Evolutionary conservation across 1,140 invertebrate species (phyloP).

Genomic region (Polypedilum pembai): DNA sequence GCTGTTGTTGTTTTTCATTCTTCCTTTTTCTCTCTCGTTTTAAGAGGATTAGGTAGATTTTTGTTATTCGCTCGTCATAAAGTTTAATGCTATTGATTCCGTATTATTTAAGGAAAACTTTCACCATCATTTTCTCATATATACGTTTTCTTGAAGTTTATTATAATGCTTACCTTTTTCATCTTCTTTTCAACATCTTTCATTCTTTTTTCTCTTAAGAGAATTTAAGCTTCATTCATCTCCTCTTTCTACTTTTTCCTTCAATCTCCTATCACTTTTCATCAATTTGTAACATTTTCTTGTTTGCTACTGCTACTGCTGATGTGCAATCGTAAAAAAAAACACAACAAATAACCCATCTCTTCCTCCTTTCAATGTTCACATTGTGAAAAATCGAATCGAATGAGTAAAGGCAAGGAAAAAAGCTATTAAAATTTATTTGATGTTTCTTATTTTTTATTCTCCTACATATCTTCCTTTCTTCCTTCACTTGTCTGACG

Average conservation of each 20-base stretch:
- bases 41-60: neutral
- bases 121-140: neutral
- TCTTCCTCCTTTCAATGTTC: no score
- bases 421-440: constrained; percentile 27
- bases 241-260: no score
- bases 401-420: neutral
- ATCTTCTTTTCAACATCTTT: neutral
- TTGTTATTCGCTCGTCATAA: neutral
- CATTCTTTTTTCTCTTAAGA: no score
- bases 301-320: neutral
- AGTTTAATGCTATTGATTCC: neutral
- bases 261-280: constrained; percentile 5
- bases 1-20: constrained; percentile 3
- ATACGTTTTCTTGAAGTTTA: neutral
- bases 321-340: constrained; percentile 9
- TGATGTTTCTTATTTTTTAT: constrained; percentile 15
- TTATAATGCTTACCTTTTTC: neutral
- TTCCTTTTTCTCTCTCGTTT: neutral
- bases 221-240: no score
- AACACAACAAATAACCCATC: neutral
- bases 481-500: no score
- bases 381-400: neutral
- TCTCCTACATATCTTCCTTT: neutral
- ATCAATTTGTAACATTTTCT: constrained; percentile 19
- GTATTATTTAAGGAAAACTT: neutral